Evolutionary conservation across 2,113 vertebrate genomes (phyloP).

Genomic region (Dryoscopus gambensis): DNA sequence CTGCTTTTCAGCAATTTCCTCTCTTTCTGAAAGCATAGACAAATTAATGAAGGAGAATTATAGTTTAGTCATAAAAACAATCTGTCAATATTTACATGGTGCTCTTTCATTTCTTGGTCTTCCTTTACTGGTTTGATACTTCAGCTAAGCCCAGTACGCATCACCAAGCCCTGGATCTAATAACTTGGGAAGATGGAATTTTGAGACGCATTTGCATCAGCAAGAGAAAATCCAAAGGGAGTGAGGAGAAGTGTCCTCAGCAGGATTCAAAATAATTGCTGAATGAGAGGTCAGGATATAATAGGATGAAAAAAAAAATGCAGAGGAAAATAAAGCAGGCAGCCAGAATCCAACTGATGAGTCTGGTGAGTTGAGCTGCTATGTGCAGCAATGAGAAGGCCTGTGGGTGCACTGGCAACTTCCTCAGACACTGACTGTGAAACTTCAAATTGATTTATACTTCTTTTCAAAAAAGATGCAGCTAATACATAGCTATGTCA

Average conservation of each 20-base stretch:
- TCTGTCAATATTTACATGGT: conserved; percentile 6
- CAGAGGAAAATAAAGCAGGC: not conserved
- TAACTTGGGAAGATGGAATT: not conserved
- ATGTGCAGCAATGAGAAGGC: not conserved
- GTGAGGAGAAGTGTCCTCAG: not conserved
- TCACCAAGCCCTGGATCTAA: not conserved
- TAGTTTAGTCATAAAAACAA: conserved; percentile 17
- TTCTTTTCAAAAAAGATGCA: not conserved
- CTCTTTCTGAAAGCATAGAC: conserved; percentile 10
- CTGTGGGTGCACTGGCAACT: not conserved
- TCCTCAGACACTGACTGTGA: not conserved
- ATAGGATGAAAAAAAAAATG: not conserved
- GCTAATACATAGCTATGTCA: not conserved
- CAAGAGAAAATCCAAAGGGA: not conserved
- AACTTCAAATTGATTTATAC: not conserved
- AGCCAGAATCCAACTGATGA: not conserved
- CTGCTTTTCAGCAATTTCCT: conserved; percentile 6
- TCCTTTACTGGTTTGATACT: not conserved
- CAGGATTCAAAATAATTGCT: not conserved
- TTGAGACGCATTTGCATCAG: not conserved
- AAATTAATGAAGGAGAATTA: conserved; percentile 21
- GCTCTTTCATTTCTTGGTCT: not conserved
- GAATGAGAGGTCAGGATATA: not conserved
- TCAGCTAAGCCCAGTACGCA: not conserved
- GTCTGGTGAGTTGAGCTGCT: not conserved